Base-by-base conservation (phyloP, 2,113 vertebrate species). In the Andinoacara biseriatus region DNA sequence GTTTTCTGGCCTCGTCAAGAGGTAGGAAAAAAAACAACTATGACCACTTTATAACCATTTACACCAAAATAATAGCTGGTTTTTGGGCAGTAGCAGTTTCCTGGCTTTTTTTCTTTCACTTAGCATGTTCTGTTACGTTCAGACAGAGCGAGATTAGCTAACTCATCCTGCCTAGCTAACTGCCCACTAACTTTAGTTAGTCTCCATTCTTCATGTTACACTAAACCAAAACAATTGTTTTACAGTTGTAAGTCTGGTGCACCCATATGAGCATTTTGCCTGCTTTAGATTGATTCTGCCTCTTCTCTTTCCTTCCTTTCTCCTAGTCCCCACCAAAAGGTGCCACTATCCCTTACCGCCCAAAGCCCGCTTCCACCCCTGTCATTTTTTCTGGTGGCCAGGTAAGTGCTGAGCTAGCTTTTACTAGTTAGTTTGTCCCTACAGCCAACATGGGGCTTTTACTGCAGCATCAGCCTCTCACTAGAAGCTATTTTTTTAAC, bases 361-460 rank as follows among this genome's bases (percentile, higher is more conserved):
- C 97, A 96, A 99, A 98, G 97, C 97, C 98, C 91, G 97, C 97
- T 96, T 99, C 97, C 96, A 98, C 97, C 94, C 98, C 98, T 89
- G 97, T 99, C 95, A 99, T 99, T 97, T 99, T 99, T 97, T 98
- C 98, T 95, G 98, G 98, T 97, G 98, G 98, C 96, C 98, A 99
- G 98, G 98, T 99, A 98, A 99, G 97, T 97, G 96, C 96, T 95
- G 96, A 97, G 94, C 95, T 95, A 90, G 96, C 96, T 94, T 94
- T 93, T 91, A 15, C 58, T 57, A 17, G 10, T 83, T 58, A 65
- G 31, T 81, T 58, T 76, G 94, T 96, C 96, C 97, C 96, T 94
- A 93, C 95, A 96, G 96, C 95, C 95, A 97, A 96, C 94, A 95
- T 96, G 92, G 96, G 95, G 95, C 95, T 96, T 95, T 97, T 96